Conservation (phyloP, 2,888 invertebrate species). For the Odontomyia ornata region DNA sequence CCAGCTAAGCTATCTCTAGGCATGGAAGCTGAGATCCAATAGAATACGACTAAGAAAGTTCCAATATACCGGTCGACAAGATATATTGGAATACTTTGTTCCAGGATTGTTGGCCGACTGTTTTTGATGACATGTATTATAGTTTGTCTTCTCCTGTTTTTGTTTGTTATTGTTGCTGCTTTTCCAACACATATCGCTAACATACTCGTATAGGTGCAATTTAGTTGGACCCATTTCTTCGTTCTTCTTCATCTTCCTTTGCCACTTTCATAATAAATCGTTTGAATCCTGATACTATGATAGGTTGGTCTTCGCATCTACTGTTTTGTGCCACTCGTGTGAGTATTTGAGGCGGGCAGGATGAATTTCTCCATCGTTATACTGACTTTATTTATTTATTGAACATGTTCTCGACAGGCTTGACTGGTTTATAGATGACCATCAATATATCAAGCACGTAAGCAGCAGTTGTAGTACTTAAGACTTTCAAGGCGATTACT, state of each 20-base stretch:
- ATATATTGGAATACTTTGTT: constrained; percentile 32
- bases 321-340: background rate
- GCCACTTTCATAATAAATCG: too few species aligned
- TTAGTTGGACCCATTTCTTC: background rate
- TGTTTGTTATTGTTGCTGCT: background rate
- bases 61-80: constrained; percentile 5
- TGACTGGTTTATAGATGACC: constrained; percentile 55
- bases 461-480: constrained; percentile 53
- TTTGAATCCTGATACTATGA: too few species aligned
- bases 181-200: background rate
- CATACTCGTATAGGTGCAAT: background rate
- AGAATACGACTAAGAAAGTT: background rate
- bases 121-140: constrained; percentile 32
- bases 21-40: background rate
- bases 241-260: background rate
- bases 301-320: background rate
- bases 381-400: constrained; percentile 55
- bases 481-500: constrained; percentile 41
- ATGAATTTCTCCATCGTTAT: constrained; percentile 42
- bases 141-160: constrained; percentile 4
- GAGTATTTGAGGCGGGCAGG: background rate
- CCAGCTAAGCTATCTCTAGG: too few species aligned
- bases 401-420: constrained; percentile 55
- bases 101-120: constrained; percentile 17
- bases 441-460: constrained; percentile 53